These are phyloP conservation scores for Bubalus kerabau DNA, from an alignment of 2,113 vertebrate genomes.

Conservation along the genomic window DNA sequence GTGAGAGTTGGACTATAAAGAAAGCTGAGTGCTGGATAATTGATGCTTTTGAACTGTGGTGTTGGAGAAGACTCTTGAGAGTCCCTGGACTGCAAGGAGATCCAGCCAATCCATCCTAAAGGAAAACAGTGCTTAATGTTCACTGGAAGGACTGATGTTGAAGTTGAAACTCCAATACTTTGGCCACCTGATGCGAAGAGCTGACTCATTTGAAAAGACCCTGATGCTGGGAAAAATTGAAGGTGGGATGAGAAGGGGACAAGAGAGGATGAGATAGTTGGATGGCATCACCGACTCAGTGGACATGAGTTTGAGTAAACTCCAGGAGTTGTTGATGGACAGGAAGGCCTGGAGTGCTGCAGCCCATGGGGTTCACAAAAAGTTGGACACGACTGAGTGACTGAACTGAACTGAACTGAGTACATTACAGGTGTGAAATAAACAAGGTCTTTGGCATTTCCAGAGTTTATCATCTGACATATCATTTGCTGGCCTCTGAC, in stretches of 20 bases:
- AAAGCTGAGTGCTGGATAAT: background rate
- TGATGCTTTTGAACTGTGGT: background rate
- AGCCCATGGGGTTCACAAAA: background rate
- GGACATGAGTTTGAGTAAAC: background rate
- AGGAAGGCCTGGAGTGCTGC: background rate
- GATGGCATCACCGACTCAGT: background rate
- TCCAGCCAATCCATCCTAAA: background rate
- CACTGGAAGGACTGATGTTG: background rate
- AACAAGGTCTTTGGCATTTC: background rate
- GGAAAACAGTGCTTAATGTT: background rate
- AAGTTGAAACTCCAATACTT: background rate
- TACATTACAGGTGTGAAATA: background rate
- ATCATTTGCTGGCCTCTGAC: background rate
- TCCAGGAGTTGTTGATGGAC: background rate
- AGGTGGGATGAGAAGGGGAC: background rate
- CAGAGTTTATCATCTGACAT: background rate
- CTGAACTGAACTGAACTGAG: background rate
- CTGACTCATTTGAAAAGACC: background rate
- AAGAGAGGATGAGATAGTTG: background rate
- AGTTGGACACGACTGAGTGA: rapidly evolving
- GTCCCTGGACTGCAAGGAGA: background rate
- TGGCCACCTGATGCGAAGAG: background rate
- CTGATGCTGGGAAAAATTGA: background rate
- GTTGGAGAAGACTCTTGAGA: background rate
- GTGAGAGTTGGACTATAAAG: background rate